These are phyloP conservation scores for Acrocephalus arundinaceus DNA, from an alignment of 2,113 vertebrate genomes.

Conservation along the genomic window DNA sequence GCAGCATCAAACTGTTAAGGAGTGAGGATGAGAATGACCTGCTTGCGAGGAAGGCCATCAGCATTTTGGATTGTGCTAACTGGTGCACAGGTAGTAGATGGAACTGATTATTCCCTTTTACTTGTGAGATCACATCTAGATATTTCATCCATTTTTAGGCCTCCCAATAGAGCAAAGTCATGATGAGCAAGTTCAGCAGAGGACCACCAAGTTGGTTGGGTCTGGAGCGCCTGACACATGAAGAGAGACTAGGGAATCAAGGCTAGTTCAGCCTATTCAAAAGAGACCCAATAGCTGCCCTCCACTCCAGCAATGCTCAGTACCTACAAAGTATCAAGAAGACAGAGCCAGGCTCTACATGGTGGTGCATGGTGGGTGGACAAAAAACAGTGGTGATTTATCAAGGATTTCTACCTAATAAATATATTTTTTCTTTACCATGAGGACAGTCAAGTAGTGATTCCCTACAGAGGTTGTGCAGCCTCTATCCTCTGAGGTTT, in stretches of 20 bases:
- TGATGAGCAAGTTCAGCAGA: neutral
- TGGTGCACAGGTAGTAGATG: neutral
- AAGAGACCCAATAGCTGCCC: neutral
- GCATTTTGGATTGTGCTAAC: neutral
- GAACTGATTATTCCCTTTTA: neutral
- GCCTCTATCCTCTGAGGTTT: neutral
- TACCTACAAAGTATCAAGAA: neutral
- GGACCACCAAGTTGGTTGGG: neutral
- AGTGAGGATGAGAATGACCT: neutral
- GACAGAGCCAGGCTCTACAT: neutral
- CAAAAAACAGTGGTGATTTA: neutral
- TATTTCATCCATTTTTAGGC: neutral
- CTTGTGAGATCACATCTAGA: neutral
- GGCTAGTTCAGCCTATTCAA: neutral
- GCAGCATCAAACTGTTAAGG: neutral
- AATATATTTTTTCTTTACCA: neutral
- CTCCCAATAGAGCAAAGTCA: neutral
- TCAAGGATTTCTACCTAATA: neutral
- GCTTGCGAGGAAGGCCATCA: neutral
- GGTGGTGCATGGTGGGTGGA: too few species aligned
- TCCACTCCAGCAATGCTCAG: neutral
- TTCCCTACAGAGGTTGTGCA: neutral
- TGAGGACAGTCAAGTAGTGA: neutral
- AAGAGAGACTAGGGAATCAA: neutral
- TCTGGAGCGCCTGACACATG: neutral